Evolutionary conservation across 37 sponge, comb jelly and placozoan species (phyloP).

Genomic region (Agelas oroides): DNA sequence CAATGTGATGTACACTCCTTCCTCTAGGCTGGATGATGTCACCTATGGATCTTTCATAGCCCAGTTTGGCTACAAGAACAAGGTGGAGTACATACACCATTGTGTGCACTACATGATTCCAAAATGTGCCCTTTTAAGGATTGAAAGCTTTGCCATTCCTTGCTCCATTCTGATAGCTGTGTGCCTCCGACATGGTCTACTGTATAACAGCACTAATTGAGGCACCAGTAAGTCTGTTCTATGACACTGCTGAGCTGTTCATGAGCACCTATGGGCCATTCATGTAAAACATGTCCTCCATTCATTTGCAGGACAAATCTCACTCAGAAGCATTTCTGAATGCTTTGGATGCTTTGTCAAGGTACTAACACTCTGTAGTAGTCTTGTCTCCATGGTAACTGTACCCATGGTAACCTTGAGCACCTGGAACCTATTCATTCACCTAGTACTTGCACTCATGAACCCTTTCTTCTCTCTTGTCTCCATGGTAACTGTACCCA

Average conservation of each 20-base stretch:
- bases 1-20: too few relatives aligned
- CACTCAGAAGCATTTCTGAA: conserved; percentile 56
- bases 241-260: neutral
- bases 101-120: neutral
- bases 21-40: conserved; percentile 75
- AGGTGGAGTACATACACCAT: conserved; percentile 26
- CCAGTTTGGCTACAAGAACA: conserved; percentile 91
- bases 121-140: too few relatives aligned
- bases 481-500: too few relatives aligned
- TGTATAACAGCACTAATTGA: conserved; percentile 68
- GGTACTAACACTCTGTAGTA: conserved; percentile 35
- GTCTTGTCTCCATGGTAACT: too few relatives aligned
- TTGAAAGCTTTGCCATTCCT: too few relatives aligned
- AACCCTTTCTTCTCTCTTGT: too few relatives aligned
- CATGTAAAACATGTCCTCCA: neutral
- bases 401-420: too few relatives aligned
- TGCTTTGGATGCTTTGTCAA: conserved; percentile 76
- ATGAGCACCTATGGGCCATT: neutral
- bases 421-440: too few relatives aligned
- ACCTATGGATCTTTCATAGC: conserved; percentile 89
- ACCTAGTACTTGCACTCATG: too few relatives aligned
- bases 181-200: conserved; percentile 79
- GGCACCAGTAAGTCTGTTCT: conserved; percentile 53
- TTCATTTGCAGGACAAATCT: conserved; percentile 25
- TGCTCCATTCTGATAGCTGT: conserved; percentile 42